phyloP scores from a whole-genome alignment of 1,140 invertebrate species.

The Idris sp. region DNA sequence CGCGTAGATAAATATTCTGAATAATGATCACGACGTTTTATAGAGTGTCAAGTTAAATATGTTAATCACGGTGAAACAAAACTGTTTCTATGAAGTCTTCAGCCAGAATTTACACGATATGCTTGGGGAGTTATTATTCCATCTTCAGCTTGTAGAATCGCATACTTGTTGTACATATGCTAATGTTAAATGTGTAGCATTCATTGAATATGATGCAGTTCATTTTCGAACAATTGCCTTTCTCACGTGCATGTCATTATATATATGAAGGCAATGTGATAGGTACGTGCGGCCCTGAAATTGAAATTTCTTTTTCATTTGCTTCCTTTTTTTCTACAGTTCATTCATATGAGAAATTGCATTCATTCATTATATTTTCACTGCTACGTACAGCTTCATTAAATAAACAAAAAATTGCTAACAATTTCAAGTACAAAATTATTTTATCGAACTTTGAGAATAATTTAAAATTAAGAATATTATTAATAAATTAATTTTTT shows the following conservation, averaged over 20 bases:
- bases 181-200: conserved; percentile 43
- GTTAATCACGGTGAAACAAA: conserved; percentile 44
- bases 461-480: too few species aligned
- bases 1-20: conserved; percentile 21
- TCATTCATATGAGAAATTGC: not conserved
- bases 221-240: conserved; percentile 40
- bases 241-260: conserved; percentile 44
- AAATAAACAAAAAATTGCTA: too few species aligned
- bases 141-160: conserved; percentile 47
- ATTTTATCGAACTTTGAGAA: too few species aligned
- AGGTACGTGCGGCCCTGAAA: conserved; percentile 15
- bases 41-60: conserved; percentile 43
- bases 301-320: not conserved
- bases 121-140: conserved; percentile 46
- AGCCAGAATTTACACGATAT: conserved; percentile 41
- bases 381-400: not conserved
- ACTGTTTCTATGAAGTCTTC: conserved; percentile 43
- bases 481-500: too few species aligned
- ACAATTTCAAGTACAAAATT: too few species aligned
- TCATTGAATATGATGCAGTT: conserved; percentile 46
- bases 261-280: conserved; percentile 16
- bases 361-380: not conserved
- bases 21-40: conserved; percentile 32
- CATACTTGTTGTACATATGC: conserved; percentile 45
- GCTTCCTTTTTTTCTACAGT: too few species aligned